These are phyloP conservation scores for Protaetia brevitarsis DNA, from an alignment of 1,140 invertebrate species.

Conservation along the genomic window DNA sequence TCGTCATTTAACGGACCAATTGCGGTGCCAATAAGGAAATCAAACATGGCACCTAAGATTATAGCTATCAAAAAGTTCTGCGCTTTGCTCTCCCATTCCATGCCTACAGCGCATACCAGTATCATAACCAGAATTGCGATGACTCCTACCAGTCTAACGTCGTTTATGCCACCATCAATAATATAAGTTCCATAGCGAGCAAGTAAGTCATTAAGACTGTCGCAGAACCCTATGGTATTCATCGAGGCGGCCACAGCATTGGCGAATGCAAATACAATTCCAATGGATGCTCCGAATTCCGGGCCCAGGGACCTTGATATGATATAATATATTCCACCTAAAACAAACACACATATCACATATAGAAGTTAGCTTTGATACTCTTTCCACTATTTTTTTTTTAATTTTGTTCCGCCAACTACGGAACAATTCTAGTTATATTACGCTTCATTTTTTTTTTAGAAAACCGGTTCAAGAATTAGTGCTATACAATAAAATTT, in stretches of 20 bases:
- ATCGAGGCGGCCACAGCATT: constrained; percentile 95
- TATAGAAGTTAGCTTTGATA: background rate
- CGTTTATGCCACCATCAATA: constrained; percentile 71
- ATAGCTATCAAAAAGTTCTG: constrained; percentile 86
- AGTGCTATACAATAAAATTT: too few relatives aligned
- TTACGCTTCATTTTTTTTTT: too few relatives aligned
- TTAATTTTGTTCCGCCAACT: background rate
- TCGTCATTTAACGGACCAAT: constrained; percentile 68
- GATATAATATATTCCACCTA: constrained; percentile 94
- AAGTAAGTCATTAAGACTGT: constrained; percentile 81
- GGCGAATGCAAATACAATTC: constrained; percentile 95
- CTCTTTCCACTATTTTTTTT: background rate
- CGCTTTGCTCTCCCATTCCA: constrained; percentile 86
- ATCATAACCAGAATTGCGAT: constrained; percentile 75
- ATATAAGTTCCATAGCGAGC: constrained; percentile 61
- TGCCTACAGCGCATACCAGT: constrained; percentile 82
- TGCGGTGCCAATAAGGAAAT: constrained; percentile 85
- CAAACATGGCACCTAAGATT: constrained; percentile 82
- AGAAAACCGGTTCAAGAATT: too few relatives aligned
- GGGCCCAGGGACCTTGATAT: constrained; percentile 96
- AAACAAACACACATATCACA: background rate
- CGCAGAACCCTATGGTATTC: constrained; percentile 98
- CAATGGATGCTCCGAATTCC: constrained; percentile 96
- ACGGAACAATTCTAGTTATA: too few relatives aligned
- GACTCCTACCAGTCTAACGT: constrained; percentile 74